Evolutionary conservation across 2,888 invertebrate species (phyloP).

Genomic region (Ophonus ardosiacus): DNA sequence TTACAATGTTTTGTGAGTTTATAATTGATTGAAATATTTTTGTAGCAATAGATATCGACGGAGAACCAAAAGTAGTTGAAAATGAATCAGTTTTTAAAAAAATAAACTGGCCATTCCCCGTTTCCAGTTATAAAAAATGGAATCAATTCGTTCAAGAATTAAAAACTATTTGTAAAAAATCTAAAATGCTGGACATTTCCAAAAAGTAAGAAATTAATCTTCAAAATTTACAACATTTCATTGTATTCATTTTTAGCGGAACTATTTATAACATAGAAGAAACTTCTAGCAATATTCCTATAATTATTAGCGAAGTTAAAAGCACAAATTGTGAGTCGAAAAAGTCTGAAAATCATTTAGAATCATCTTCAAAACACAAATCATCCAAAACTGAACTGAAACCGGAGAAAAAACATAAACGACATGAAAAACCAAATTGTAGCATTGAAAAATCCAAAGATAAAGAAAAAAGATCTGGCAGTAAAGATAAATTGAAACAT

Average conservation of each 20-base stretch:
- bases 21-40: slow-evolving; percentile 13
- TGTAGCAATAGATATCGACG: slow-evolving; percentile 56
- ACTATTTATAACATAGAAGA: slow-evolving; percentile 30
- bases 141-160: slow-evolving; percentile 50
- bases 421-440: slow-evolving; percentile 59
- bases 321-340: slow-evolving; percentile 38
- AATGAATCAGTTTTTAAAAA: slow-evolving; percentile 59
- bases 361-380: slow-evolving; percentile 45
- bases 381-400: slow-evolving; percentile 67
- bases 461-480: slow-evolving; percentile 69
- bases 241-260: slow-evolving; percentile 32
- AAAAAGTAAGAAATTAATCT: slow-evolving; percentile 45
- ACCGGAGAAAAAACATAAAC: slow-evolving; percentile 64
- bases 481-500: slow-evolving; percentile 66
- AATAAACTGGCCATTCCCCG: slow-evolving; percentile 58
- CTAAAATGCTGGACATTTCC: neutral
- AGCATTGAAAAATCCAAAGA: slow-evolving; percentile 65
- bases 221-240: neutral
- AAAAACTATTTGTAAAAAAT: slow-evolving; percentile 52
- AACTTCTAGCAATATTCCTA: slow-evolving; percentile 24
- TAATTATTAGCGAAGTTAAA: slow-evolving; percentile 56
- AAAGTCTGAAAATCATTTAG: slow-evolving; percentile 52
- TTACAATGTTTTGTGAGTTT: neutral
- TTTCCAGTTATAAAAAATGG: slow-evolving; percentile 53
- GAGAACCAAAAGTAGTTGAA: slow-evolving; percentile 57